Percentiles rank a stretch among this genome's conserved stretches.
These are phyloP conservation scores for Troglohyphantes excavatus DNA, from an alignment of 2,888 invertebrate species.

Conservation along the genomic window DNA sequence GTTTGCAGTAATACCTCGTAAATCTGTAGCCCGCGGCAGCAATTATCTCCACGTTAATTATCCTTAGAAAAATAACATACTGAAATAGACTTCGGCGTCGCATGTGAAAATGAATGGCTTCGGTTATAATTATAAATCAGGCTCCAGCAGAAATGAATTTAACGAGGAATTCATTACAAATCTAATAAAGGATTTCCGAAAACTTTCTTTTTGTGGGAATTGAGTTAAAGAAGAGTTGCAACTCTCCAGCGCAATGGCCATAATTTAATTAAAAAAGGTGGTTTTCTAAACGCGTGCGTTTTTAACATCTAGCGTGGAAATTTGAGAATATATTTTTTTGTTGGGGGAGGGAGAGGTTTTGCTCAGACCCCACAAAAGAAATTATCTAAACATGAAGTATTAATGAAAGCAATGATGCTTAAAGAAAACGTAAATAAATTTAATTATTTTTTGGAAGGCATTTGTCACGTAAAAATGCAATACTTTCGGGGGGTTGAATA, in stretches of 20 bases:
- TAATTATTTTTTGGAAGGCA: too few relatives aligned
- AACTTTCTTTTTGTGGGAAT: conserved; percentile 21
- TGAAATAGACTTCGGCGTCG: background rate
- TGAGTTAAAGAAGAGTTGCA: background rate
- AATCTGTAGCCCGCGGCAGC: background rate
- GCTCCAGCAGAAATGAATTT: conserved; percentile 35
- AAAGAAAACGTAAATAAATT: background rate
- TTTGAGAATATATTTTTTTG: too few relatives aligned
- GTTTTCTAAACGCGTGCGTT: background rate
- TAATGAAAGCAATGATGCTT: background rate
- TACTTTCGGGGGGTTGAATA: too few relatives aligned
- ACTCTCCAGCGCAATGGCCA: background rate
- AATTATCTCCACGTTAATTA: conserved; percentile 41
- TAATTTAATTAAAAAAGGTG: conserved; percentile 45
- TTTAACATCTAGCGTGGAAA: background rate
- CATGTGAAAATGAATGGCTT: background rate
- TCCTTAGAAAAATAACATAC: conserved; percentile 13
- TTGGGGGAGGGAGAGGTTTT: background rate
- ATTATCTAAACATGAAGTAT: background rate
- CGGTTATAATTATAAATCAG: conserved; percentile 45
- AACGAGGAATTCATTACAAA: conserved; percentile 52
- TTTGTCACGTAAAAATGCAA: too few relatives aligned
- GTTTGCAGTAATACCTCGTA: background rate
- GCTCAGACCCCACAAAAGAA: background rate
- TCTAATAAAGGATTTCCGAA: conserved; percentile 40